Evolutionary conservation across 2,113 vertebrate species (phyloP).

Genomic region (Leuciscus idus): DNA sequence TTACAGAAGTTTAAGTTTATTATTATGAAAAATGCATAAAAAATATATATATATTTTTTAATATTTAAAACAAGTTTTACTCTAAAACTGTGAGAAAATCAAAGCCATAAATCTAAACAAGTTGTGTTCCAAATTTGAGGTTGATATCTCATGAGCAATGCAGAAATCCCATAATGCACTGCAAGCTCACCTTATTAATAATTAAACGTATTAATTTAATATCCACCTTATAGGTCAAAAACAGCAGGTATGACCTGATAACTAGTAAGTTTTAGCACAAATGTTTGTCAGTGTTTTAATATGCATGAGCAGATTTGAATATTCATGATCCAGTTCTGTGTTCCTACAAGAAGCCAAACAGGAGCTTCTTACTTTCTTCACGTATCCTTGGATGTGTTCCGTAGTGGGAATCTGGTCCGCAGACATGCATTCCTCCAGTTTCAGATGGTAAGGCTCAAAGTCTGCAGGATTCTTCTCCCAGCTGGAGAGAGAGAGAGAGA

Average conservation of each 20-base stretch:
- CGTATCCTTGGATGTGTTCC: slow-evolving; percentile 89
- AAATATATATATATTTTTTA: too few relatives aligned
- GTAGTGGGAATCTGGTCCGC: slow-evolving; percentile 82
- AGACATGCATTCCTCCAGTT: slow-evolving; percentile 87
- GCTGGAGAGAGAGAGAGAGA: slow-evolving; percentile 57
- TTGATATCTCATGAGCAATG: too few relatives aligned
- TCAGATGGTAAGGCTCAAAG: slow-evolving; percentile 82
- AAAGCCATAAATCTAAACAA: too few relatives aligned
- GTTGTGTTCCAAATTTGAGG: too few relatives aligned
- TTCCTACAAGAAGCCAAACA: background rate
- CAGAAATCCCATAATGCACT: background rate
- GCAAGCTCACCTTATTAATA: background rate
- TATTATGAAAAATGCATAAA: too few relatives aligned
- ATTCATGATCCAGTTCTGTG: background rate
- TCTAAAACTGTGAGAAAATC: too few relatives aligned
- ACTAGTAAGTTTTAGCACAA: background rate
- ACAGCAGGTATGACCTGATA: background rate
- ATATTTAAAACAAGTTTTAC: too few relatives aligned
- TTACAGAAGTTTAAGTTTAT: too few relatives aligned
- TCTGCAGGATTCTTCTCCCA: slow-evolving; percentile 71
- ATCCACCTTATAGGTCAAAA: background rate
- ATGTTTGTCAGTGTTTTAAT: background rate
- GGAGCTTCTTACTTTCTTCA: slow-evolving; percentile 86
- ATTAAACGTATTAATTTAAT: background rate
- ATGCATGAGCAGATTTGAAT: background rate